Base-by-base conservation (phyloP, 2,888 invertebrate species). In the Eristalinus sepulchralis region DNA sequence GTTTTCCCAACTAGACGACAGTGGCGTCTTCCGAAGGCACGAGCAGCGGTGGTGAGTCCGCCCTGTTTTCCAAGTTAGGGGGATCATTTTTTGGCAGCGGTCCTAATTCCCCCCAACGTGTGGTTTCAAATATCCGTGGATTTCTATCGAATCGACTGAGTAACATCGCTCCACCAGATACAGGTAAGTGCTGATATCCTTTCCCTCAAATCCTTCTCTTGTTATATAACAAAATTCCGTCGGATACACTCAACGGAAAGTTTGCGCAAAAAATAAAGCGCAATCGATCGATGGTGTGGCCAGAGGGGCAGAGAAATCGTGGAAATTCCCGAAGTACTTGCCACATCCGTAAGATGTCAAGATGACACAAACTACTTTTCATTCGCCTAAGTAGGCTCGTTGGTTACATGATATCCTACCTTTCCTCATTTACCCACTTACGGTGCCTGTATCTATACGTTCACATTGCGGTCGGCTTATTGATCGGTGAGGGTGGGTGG, bases 101-200 rank as follows among this genome's bases (percentile, higher is more conserved):
- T 91, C 95, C 95, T 90, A 94, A 95, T 91, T 95, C 95, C 91
- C 95, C 95, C 90, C 94, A 95, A 92, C 94, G 95, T 90, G 95
- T 96, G 91, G 96, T 96, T 92, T 95, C 94, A 93, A 95, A 95
- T 93, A 95, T 96, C 93, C 94, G 95, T 91, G 96, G 96, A 90
- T 96, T 94, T 94, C 94, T 96, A 89, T 93, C 94, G 91, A 94
- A 94, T 93, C 94, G 95, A 87, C 89, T 92, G 94, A 95, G 92
- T 93, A 95, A 92, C 94, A 95, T 91, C 94, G 95, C 92, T 94
- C 95, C 93, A 94, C 94, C 95, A 91, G 96, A 96, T 91, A 95
- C 96, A 95, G 96, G 96, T 96, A 90, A 94, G 94, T 83, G 27
- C 9, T 2, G 17, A 5, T 36, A 36, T 36, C 24, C 13, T 47